phyloP scores from a whole-genome alignment of 2,797 vertebrate species.

The Remorina albescens region DNA sequence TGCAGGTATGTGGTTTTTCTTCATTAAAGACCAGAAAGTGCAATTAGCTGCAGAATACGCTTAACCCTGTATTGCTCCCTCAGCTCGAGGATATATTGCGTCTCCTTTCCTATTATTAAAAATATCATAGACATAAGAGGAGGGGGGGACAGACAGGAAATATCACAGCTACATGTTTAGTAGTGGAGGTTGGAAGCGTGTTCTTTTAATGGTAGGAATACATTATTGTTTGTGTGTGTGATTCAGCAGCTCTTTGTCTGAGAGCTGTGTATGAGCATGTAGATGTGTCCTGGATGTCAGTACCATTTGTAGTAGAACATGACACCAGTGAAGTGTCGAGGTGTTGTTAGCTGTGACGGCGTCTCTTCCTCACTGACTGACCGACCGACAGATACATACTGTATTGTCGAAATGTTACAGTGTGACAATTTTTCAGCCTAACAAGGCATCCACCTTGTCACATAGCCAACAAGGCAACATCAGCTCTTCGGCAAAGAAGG shows the following conservation, averaged over 20 bases:
- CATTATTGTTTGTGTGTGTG: not conserved
- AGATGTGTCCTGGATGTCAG: constrained; percentile 10
- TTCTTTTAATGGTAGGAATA: constrained; percentile 22
- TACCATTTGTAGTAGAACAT: constrained; percentile 33
- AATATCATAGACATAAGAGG: constrained; percentile 71
- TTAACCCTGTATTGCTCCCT: constrained; percentile 83
- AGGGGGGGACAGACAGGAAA: constrained; percentile 65
- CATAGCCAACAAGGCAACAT: no score
- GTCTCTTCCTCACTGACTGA: constrained; percentile 19
- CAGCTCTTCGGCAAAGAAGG: no score
- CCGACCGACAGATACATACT: not conserved
- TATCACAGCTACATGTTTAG: constrained; percentile 65
- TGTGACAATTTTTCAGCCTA: constrained; percentile 21
- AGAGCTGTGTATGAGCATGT: not conserved
- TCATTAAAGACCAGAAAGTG: constrained; percentile 84
- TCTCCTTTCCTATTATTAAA: constrained; percentile 83
- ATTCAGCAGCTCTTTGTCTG: not conserved
- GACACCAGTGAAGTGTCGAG: constrained; percentile 6
- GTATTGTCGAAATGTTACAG: constrained; percentile 16
- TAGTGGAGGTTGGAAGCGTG: constrained; percentile 36
- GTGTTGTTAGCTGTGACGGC: constrained; percentile 2
- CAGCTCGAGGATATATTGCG: constrained; percentile 82
- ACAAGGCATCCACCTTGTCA: not conserved
- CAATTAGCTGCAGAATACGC: constrained; percentile 85
- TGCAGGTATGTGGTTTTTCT: constrained; percentile 75